Percentiles rank a stretch among this genome's conserved stretches.
Evolutionary conservation across 2,113 vertebrate genomes (phyloP).

Genomic region (Craseonycteris thonglongyai): DNA sequence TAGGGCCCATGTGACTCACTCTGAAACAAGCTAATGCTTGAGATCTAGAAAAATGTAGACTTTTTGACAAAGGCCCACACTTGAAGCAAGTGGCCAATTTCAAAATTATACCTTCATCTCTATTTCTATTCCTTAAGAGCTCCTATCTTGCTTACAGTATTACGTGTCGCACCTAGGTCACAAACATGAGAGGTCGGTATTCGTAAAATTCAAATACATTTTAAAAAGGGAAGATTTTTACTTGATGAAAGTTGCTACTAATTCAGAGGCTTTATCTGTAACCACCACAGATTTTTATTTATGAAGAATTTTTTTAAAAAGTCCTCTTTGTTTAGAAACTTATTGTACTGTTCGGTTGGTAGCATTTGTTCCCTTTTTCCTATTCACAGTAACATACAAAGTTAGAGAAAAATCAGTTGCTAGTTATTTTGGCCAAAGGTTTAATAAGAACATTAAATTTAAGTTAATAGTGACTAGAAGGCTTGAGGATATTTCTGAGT

Average conservation of each 20-base stretch:
- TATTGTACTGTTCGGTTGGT: background rate
- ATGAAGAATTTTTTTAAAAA: slow-evolving; percentile 3
- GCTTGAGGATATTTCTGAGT: background rate
- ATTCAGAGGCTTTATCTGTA: background rate
- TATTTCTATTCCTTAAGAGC: background rate
- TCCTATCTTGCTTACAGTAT: background rate
- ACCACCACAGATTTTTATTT: background rate
- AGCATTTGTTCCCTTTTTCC: background rate
- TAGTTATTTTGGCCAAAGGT: background rate
- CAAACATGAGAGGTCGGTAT: background rate
- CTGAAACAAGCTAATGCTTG: background rate
- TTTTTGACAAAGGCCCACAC: background rate
- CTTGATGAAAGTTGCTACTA: slow-evolving; percentile 3
- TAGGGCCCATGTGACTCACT: background rate
- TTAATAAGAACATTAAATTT: background rate
- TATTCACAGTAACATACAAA: background rate
- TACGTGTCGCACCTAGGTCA: background rate
- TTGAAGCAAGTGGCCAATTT: background rate
- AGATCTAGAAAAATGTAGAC: slow-evolving; percentile 25
- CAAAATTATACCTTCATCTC: background rate
- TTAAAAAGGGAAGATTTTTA: background rate
- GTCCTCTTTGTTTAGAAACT: background rate
- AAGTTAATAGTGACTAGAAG: background rate
- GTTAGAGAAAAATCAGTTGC: background rate
- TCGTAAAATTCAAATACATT: background rate